Evolutionary conservation across 1,140 invertebrate genomes (phyloP).

Genomic region (Sitodiplosis mosellana): DNA sequence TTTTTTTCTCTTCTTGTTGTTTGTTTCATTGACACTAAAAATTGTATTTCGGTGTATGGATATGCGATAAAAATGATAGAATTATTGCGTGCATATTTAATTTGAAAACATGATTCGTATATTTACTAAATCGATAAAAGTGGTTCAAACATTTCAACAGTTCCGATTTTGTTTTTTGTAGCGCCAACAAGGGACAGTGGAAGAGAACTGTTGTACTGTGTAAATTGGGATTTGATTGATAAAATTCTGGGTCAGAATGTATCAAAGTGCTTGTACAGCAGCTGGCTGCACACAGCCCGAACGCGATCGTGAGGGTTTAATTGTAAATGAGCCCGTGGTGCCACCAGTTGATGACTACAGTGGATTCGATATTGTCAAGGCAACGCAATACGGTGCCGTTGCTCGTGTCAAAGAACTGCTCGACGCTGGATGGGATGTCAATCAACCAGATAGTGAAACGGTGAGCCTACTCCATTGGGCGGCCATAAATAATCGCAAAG

Average conservation of each 20-base stretch:
- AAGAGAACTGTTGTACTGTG: neutral
- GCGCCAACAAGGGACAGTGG: neutral
- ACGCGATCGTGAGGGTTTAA: conserved; percentile 29
- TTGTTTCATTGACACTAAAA: too few relatives aligned
- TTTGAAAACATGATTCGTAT: too few relatives aligned
- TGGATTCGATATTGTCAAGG: conserved; percentile 83
- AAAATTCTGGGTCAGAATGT: too few relatives aligned
- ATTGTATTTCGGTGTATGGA: too few relatives aligned
- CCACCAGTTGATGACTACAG: conserved; percentile 53
- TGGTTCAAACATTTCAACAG: neutral
- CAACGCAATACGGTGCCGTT: conserved; percentile 82
- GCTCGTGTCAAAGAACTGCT: conserved; percentile 68
- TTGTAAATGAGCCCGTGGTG: conserved; percentile 33
- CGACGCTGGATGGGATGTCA: conserved; percentile 77
- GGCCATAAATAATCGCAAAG: conserved; percentile 89
- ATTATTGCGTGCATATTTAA: too few relatives aligned
- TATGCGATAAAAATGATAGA: too few relatives aligned
- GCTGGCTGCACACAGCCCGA: conserved; percentile 29
- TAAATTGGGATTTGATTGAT: neutral
- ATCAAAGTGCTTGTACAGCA: conserved; percentile 43
- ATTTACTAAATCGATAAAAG: too few relatives aligned
- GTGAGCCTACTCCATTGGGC: conserved; percentile 97
- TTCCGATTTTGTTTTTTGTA: neutral
- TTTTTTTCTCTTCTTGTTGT: too few relatives aligned
- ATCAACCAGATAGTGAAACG: conserved; percentile 75